phyloP scores from a whole-genome alignment of 2,113 vertebrate genomes.

The Mesembrinibis cayennensis region DNA sequence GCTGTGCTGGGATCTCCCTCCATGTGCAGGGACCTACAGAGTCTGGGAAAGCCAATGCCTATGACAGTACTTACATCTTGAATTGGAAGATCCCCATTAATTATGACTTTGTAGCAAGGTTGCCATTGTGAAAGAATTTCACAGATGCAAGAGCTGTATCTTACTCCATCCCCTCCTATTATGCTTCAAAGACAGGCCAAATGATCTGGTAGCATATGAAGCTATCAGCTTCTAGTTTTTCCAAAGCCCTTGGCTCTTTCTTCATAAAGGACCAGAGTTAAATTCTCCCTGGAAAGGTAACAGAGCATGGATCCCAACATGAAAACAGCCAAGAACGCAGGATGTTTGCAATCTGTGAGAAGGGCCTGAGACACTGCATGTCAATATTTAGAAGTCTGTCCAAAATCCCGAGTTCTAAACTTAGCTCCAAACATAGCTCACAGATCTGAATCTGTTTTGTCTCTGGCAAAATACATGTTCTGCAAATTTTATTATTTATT shows the following conservation, averaged over 20 bases:
- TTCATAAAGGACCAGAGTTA: not conserved
- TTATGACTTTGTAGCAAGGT: not conserved
- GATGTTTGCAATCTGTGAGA: conserved; percentile 20
- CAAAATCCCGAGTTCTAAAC: not conserved
- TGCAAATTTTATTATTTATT: conserved; percentile 6
- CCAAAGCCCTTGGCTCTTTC: not conserved
- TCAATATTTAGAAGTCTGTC: not conserved
- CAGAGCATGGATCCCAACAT: not conserved
- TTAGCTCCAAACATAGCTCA: conserved; percentile 5
- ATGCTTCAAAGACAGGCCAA: not conserved
- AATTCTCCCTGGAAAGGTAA: conserved; percentile 40
- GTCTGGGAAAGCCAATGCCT: not conserved
- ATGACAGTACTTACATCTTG: not conserved
- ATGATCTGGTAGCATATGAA: not conserved
- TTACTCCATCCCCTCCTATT: not conserved
- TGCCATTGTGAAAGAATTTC: conserved; percentile 18
- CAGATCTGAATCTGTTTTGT: conserved; percentile 15
- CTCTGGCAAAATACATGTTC: not conserved
- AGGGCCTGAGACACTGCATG: not conserved
- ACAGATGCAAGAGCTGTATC: not conserved
- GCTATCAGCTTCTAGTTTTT: not conserved
- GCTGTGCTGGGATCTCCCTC: not conserved
- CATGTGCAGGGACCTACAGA: not conserved
- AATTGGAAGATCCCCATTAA: not conserved
- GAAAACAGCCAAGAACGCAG: not conserved